Percentiles rank a stretch among this genome's conserved stretches.
Evolutionary conservation across 2,797 vertebrate species (phyloP).

Genomic region (Lagodon rhomboides): DNA sequence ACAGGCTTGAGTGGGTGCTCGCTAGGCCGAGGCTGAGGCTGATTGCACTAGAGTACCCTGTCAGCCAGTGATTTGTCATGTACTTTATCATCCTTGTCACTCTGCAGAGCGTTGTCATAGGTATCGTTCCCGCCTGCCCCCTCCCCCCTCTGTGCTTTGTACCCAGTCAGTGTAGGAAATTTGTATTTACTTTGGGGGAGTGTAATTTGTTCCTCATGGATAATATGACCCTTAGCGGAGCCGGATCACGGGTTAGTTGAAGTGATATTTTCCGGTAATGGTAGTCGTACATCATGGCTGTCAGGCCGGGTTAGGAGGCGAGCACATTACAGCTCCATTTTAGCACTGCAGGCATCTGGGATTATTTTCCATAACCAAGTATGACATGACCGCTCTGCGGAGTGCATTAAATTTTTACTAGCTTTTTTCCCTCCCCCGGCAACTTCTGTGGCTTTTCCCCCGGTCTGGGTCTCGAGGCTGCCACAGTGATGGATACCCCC

Average conservation of each 20-base stretch:
- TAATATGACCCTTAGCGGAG: conserved; percentile 99
- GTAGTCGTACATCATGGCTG: conserved; percentile 99
- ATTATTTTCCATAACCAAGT: conserved; percentile 99
- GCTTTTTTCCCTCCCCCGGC: conserved; percentile 88
- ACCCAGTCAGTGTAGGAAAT: conserved; percentile 95
- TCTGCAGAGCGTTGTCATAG: conserved; percentile 86
- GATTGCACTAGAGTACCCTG: conserved; percentile 87
- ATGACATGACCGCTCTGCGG: conserved; percentile 99
- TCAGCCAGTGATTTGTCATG: conserved; percentile 92
- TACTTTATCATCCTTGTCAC: conserved; percentile 94
- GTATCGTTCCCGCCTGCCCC: conserved; percentile 83
- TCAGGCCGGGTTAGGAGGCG: conserved; percentile 99
- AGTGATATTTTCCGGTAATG: conserved; percentile 99
- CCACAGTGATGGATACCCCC: conserved; percentile 89
- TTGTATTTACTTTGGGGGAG: conserved; percentile 99
- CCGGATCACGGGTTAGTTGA: conserved; percentile 99
- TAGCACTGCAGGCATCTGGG: conserved; percentile 99
- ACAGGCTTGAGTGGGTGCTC: conserved; percentile 87
- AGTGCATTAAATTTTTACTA: conserved; percentile 99
- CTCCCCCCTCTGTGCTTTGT: conserved; percentile 83
- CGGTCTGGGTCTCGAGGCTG: conserved; percentile 87
- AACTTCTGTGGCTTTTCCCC: conserved; percentile 88
- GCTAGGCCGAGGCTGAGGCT: conserved; percentile 85
- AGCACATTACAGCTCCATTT: conserved; percentile 99
- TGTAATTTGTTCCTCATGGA: conserved; percentile 99